Conservation (phyloP, 2,797 vertebrate species). For the Rhabdophis nuchalis region DNA sequence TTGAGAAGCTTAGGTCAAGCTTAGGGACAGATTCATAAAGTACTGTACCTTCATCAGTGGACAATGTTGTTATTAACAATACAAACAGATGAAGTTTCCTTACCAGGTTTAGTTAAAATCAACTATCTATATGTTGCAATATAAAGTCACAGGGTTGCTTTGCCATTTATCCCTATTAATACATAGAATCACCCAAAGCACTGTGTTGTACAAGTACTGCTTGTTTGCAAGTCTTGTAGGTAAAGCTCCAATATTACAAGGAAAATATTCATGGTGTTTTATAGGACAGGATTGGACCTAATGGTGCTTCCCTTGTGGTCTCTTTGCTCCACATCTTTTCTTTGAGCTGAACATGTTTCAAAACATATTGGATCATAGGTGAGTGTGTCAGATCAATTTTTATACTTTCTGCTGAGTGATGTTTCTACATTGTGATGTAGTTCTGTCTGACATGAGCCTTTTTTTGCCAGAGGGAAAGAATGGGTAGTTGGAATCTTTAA, state of each 20-base stretch:
- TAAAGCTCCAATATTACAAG: not conserved
- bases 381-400: not conserved
- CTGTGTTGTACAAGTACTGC: not conserved
- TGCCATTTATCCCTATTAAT: not conserved
- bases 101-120: not conserved
- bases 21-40: not conserved
- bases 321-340: not conserved
- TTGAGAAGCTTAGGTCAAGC: not conserved
- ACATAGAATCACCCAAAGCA: not conserved
- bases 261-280: not conserved
- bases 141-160: not conserved
- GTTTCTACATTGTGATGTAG: not conserved
- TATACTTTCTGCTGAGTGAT: not conserved
- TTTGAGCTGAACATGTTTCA: not conserved
- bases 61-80: not conserved
- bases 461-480: not conserved
- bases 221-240: not conserved
- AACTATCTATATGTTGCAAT: not conserved
- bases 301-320: not conserved
- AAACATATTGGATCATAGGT: not conserved
- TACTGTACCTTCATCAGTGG: not conserved
- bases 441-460: not conserved
- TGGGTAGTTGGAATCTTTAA: not conserved
- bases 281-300: not conserved
- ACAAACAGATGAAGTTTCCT: not conserved